Evolutionary conservation across 2,113 vertebrate species (phyloP), one percentile per base, ranked within the genome.

Genomic region (Tachysurus fulvidraco): DNA sequence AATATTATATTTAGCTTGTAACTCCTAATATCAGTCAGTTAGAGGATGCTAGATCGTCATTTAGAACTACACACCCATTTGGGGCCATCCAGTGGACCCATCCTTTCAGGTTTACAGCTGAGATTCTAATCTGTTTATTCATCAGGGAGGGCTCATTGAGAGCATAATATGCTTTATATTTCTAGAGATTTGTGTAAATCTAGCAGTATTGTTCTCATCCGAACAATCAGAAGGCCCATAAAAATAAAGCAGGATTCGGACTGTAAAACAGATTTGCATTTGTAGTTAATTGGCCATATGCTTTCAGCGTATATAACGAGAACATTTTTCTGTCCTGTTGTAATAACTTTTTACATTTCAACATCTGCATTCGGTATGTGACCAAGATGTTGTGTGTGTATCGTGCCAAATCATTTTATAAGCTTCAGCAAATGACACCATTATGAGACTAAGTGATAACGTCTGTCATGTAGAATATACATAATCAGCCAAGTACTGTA

Each of bases 221-320:
- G 54, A 21, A 64, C 52, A 46, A 30, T 80, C 46, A 65, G 36
- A 78, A 65, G 46, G 46, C 55, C 14, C 83, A 25, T 81, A 60
- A 87, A 87, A 87, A 87, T 73, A 65, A 50, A 52, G 36, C 87
- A 83, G 76, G 52, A 57, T 87, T 73, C 84, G 74, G 60, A 83
- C 83, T 85, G 86, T 77, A 88, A 73, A 89, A 55, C 83, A 83
- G 21, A 88, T 89, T 88, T 85, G 85, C 87, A 89, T 90, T 78
- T 71, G 11, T 88, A 86, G 85, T 88, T 88, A 89, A 86, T 76
- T 89, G 59, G 73, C 87, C 91, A 91, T 90, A 90, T 92, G 89
- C 52, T 91, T 81, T 50, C 81, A 17, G 50, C 62, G 17, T 84
- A 77, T 84, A 77, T 74, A 88, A 60, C 62, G 65, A 41, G 71